A percentile compares a stretch with the other conserved stretches of the same genome.
phyloP scores from a whole-genome alignment of 2,888 invertebrate genomes.

The Metallyticus violacea region DNA sequence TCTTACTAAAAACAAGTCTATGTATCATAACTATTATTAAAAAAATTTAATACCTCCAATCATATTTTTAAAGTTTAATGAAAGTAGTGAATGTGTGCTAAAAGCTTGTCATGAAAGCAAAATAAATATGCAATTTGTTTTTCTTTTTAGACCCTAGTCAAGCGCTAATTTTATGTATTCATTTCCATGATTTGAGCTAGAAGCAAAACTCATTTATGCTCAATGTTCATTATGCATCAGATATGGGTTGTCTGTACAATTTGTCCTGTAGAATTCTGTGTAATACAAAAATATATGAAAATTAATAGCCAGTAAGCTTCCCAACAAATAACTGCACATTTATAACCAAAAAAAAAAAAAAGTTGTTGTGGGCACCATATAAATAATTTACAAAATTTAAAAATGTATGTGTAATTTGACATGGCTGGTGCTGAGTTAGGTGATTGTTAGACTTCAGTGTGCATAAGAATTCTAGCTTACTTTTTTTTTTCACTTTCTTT shows the following conservation, averaged over 20 bases:
- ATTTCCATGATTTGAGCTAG: not conserved
- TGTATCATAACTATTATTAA: not conserved
- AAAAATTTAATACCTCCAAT: not conserved
- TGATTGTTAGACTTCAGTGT: conserved; percentile 6
- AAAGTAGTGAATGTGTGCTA: not conserved
- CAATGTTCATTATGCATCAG: not conserved
- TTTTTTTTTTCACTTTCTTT: not conserved
- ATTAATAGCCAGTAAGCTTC: conserved; percentile 11
- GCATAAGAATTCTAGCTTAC: not conserved
- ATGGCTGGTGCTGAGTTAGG: conserved; percentile 16
- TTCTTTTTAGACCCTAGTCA: conserved; percentile 14
- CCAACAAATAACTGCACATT: conserved; percentile 18
- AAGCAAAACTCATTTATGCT: not conserved
- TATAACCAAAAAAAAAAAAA: not conserved
- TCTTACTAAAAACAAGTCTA: not conserved
- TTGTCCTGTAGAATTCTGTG: not conserved
- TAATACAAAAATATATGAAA: conserved; percentile 1
- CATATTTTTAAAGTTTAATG: not conserved
- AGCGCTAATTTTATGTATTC: not conserved
- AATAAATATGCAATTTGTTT: conserved; percentile 3
- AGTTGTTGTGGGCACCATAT: not conserved
- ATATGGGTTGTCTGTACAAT: not conserved
- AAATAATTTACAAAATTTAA: conserved; percentile 3
- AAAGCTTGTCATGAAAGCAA: not conserved
- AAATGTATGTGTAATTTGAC: conserved; percentile 5